phyloP scores from a whole-genome alignment of 2,888 invertebrate genomes.

The Platycnemis pennipes region DNA sequence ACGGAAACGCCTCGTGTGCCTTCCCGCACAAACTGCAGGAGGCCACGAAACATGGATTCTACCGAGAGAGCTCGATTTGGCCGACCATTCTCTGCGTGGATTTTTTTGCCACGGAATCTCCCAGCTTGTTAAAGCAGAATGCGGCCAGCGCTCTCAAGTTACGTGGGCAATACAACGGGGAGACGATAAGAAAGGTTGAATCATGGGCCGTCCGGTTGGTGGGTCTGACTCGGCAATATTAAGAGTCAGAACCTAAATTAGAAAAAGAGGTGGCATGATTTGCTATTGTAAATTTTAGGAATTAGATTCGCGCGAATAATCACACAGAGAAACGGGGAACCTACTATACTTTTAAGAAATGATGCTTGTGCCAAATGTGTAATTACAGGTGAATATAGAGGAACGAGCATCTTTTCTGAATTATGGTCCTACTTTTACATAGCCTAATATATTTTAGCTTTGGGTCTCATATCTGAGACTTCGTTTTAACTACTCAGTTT shows the following conservation, averaged over 20 bases:
- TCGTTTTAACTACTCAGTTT: too few species aligned
- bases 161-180: background rate
- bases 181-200: background rate
- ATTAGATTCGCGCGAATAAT: background rate
- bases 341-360: too few species aligned
- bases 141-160: background rate
- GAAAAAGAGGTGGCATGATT: background rate
- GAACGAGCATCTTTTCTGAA: too few species aligned
- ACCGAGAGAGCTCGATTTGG: background rate
- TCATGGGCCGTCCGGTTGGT: background rate
- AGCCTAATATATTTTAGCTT: too few species aligned
- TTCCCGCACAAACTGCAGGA: background rate
- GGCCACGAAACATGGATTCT: background rate
- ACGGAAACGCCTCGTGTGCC: background rate
- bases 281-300: background rate
- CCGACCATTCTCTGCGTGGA: background rate
- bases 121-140: background rate
- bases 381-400: too few species aligned
- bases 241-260: background rate
- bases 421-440: too few species aligned
- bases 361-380: too few species aligned
- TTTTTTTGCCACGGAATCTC: background rate
- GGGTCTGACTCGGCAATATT: background rate
- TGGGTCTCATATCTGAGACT: too few species aligned
- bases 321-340: too few species aligned